Base-by-base conservation (phyloP, 2,113 vertebrate genomes). In the Dasyornis broadbenti region DNA sequence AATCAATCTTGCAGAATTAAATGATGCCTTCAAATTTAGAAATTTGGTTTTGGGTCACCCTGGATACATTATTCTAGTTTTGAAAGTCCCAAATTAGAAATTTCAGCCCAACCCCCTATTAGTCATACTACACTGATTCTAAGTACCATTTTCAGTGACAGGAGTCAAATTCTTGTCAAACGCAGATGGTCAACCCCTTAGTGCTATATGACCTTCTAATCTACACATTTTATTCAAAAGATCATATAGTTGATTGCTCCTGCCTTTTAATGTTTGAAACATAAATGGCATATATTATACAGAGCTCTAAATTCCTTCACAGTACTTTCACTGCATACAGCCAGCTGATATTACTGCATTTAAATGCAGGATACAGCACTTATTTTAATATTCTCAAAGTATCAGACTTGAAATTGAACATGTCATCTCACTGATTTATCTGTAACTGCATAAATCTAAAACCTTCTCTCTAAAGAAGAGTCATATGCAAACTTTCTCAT, bases 91-190 rank as follows among this genome's bases (percentile, higher is more conserved):
- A 95, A 94, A 97, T 97, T 96, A 97, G 85, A 98, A 96, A 97
- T 96, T 97, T 97, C 71, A 97, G 96, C 90, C 92, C 92, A 96
- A 39, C 83, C 88, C 56, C 91, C 96, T 91, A 86, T 96, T 87
- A 93, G 92, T 95, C 94, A 96, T 85, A 97, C 96, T 96, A 97
- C 94, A 95, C 71, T 71, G 96, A 95, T 97, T 97, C 94, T 94
- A 97, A 97, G 94, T 97, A 97, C 95, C 84, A 97, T 97, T 98
- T 97, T 97, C 97, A 98, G 94, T 97, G 97, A 97, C 96, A 97
- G 96, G 95, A 97, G 97, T 97, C 98, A 97, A 97, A 98, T 94
- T 98, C 94, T 94, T 97, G 95, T 97, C 97, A 97, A 96, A 97
- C 18, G 75, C 96, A 95, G 94, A 95, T 40, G 96, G 97, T 96